Conservation (phyloP, 53 echinoderm and acorn worm species). For the Crossaster papposus region DNA sequence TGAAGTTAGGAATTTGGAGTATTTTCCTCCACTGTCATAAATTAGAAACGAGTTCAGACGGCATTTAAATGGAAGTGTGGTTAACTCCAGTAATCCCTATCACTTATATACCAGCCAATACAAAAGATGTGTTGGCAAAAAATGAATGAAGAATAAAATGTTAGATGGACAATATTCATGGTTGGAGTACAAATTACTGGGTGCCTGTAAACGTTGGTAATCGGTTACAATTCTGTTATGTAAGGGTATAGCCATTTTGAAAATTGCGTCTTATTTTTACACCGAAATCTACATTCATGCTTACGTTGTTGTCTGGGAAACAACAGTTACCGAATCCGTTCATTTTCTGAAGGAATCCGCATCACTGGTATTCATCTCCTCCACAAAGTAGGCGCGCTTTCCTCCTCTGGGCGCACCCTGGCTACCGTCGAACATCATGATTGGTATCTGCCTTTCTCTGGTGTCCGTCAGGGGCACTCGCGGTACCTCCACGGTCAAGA, state of each 20-base stretch:
- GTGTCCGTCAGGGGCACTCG: constrained; percentile 65
- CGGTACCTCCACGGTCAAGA: constrained; percentile 87
- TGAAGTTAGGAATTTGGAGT: neutral
- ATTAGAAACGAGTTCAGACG: neutral
- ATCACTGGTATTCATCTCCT: constrained; percentile 82
- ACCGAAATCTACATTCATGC: constrained; percentile 18
- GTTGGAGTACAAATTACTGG: neutral
- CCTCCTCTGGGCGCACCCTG: constrained; percentile 16
- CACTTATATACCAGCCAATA: neutral
- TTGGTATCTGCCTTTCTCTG: constrained; percentile 81
- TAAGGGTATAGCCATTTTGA: constrained; percentile 2
- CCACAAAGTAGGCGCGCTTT: constrained; percentile 71
- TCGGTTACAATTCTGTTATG: neutral
- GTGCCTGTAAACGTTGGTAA: neutral
- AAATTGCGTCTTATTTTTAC: neutral
- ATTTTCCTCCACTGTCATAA: neutral
- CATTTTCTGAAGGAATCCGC: constrained; percentile 73
- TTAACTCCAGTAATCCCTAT: no score
- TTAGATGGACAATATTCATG: neutral
- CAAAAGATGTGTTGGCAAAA: neutral
- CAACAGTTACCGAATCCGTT: neutral
- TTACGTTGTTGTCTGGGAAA: constrained; percentile 9
- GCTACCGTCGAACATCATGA: constrained; percentile 44
- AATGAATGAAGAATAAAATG: neutral
- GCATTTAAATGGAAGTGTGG: no score